Percentiles rank a stretch among this genome's conserved stretches.
Conservation (phyloP, 2,888 invertebrate genomes). For the Acronicta leporina region DNA sequence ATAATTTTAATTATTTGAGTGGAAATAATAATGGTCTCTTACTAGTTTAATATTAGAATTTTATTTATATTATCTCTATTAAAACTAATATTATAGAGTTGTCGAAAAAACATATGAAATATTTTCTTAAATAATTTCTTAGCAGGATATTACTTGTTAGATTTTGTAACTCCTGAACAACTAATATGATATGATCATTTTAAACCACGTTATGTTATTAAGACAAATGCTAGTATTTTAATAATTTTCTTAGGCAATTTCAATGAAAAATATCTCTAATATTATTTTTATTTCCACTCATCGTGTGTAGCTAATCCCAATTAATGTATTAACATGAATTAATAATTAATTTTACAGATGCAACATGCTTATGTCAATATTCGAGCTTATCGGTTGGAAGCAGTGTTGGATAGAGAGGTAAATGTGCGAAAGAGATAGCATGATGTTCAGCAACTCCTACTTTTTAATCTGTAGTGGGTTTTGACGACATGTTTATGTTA, state of each 20-base stretch:
- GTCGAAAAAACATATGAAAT: too few relatives aligned
- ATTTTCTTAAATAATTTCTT: too few relatives aligned
- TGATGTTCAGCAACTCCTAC: conserved; percentile 56
- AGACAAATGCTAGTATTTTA: too few relatives aligned
- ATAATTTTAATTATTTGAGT: not conserved
- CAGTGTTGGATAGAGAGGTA: conserved; percentile 90
- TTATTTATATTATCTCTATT: too few relatives aligned
- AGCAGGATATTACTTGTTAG: too few relatives aligned
- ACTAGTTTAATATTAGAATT: too few relatives aligned
- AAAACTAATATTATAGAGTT: too few relatives aligned
- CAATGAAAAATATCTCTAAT: too few relatives aligned
- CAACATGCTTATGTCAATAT: conserved; percentile 89
- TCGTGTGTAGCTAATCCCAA: conserved; percentile 38
- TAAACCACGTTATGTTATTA: too few relatives aligned
- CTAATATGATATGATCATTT: too few relatives aligned
- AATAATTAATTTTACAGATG: conserved; percentile 86
- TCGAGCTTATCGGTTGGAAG: conserved; percentile 89
- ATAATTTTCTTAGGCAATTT: too few relatives aligned
- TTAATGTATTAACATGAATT: conserved; percentile 69
- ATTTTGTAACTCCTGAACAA: too few relatives aligned
- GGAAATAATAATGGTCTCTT: not conserved
- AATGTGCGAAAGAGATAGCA: conserved; percentile 88
- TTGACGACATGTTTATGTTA: conserved; percentile 39
- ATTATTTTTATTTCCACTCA: conserved; percentile 42
- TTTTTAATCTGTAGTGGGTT: conserved; percentile 50